phyloP scores from a whole-genome alignment of 1,140 invertebrate species.

The Frieseomelitta varia region DNA sequence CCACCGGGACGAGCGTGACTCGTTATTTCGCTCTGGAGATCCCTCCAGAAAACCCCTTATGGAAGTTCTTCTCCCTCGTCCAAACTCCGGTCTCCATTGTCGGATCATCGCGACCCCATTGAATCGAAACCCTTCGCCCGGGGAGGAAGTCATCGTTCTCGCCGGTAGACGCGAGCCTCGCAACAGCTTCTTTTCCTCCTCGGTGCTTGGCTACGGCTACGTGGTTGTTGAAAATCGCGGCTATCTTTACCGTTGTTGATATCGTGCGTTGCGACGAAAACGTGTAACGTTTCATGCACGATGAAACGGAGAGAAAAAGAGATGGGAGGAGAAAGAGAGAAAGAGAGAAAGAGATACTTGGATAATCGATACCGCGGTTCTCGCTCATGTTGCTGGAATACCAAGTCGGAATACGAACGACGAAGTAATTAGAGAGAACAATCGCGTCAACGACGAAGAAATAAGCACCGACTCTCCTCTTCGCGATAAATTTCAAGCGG shows the following conservation, averaged over 20 bases:
- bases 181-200: neutral
- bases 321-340: too few species aligned
- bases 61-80: conserved; percentile 65
- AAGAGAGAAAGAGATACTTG: too few species aligned
- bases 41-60: conserved; percentile 58
- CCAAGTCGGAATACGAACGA: neutral
- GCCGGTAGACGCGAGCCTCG: conserved; percentile 13
- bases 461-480: conserved; percentile 20
- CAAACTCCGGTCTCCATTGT: conserved; percentile 68
- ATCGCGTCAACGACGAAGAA: conserved; percentile 25
- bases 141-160: conserved; percentile 72
- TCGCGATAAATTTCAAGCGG: conserved; percentile 28
- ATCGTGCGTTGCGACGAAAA: neutral
- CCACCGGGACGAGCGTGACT: conserved; percentile 59
- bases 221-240: neutral
- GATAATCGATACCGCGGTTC: conserved; percentile 57
- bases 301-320: neutral
- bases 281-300: neutral
- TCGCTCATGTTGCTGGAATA: conserved; percentile 17
- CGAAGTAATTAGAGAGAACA: conserved; percentile 50
- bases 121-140: conserved; percentile 70
- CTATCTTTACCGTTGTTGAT: neutral
- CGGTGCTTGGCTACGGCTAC: neutral
- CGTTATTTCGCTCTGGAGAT: conserved; percentile 61
- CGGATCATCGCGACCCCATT: conserved; percentile 75